Base-by-base conservation (phyloP, 2,888 invertebrate species). In the Melanchra persicariae region DNA sequence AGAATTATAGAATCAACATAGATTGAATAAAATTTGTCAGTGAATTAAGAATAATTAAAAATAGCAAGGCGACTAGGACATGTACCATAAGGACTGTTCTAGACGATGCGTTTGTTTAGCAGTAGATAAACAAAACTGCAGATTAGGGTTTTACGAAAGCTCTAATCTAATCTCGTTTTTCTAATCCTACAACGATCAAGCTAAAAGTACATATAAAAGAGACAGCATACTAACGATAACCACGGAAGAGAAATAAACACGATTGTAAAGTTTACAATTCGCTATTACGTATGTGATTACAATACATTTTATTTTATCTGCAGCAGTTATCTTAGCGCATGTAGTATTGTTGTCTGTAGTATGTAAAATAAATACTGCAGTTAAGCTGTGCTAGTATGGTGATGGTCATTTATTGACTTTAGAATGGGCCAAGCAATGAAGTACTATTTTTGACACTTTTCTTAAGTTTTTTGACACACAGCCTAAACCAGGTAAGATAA, bases 221-320 rank as follows among this genome's bases (percentile, higher is more conserved):
- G 2, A 43, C 15, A 34, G 17, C 24, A 58, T 7, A 15, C 15
- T 8, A 17, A 26, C 8, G 19, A 24, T 54, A 43, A 52, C n/a
- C 15, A 19, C 26, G 51, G 22, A 51, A 43, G 24, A 43, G 40
- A 49, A 60, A 69, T 49, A 58, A 78, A 70, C 61, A 58, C 9
- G 58, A 40, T 49, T 52, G 52, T 62, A 74, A 70, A 78, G 30
- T 70, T 61, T 58, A 77, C 70, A 77, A 45, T 30, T 73, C 26
- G 12, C n/a, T 24, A 15, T 70, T 60, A 60, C 49, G 70, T 78
- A 8, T 24, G 12, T 34, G 30, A 60, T 77, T 24, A 77, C 43
- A 22, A 45, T 77, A 68, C 0, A 49, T 37, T n/a, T 74, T 49
- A 52, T 62, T 51, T 58, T 71, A 62, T 78, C 24, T 78, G 40